A percentile compares a stretch with the other conserved stretches of the same genome.
These are phyloP conservation scores for Machimus rusticus DNA, from an alignment of 2,888 invertebrate genomes.

Conservation along the genomic window DNA sequence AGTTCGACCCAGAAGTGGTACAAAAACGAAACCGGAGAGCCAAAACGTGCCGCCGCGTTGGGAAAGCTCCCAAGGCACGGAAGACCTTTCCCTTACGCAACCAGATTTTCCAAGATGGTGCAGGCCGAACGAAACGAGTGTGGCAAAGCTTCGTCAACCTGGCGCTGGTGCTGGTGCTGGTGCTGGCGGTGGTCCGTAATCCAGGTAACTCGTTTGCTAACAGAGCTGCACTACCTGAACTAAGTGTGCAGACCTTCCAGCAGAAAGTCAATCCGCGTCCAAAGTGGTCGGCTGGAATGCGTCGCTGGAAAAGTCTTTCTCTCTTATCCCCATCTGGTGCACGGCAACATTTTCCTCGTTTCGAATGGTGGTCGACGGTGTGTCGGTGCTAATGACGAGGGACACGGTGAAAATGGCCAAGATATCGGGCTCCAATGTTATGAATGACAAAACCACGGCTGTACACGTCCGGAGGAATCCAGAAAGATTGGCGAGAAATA, in stretches of 20 bases:
- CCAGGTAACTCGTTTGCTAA: neutral
- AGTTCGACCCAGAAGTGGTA: neutral
- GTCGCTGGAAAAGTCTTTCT: neutral
- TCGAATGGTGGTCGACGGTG: neutral
- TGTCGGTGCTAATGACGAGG: neutral
- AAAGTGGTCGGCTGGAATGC: slow-evolving; percentile 6
- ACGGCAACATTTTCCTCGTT: neutral
- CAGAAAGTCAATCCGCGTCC: neutral
- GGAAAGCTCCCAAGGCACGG: slow-evolving; percentile 12
- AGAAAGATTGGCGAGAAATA: neutral
- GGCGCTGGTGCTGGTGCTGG: neutral
- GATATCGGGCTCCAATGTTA: neutral
- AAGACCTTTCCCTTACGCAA: slow-evolving; percentile 45
- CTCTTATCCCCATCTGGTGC: neutral
- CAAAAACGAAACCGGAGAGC: slow-evolving; percentile 38
- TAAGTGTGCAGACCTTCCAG: slow-evolving; percentile 2
- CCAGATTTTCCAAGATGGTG: slow-evolving; percentile 16
- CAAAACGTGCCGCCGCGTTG: neutral
- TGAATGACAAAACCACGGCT: slow-evolving; percentile 13
- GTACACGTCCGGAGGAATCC: neutral
- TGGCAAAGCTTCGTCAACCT: neutral
- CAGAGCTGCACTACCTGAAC: neutral
- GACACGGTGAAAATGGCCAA: slow-evolving; percentile 34
- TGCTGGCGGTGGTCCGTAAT: neutral
- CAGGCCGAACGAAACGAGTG: neutral